phyloP scores from a whole-genome alignment of 1,140 invertebrate species.

The Heliconius congener region DNA sequence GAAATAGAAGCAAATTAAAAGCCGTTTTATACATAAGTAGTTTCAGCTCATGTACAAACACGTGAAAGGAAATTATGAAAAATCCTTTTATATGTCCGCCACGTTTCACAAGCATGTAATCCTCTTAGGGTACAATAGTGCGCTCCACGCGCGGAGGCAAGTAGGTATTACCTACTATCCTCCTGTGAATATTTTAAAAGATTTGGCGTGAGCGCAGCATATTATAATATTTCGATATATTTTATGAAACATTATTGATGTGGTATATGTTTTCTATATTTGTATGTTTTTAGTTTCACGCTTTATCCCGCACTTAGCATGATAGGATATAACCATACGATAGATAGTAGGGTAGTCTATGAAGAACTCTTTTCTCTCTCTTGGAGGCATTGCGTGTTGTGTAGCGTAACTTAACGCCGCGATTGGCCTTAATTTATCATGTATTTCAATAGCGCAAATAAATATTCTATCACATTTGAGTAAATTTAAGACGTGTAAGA shows the following conservation, averaged over 20 bases:
- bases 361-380: no score
- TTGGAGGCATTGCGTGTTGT: not conserved
- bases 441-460: not conserved
- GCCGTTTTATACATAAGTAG: conserved; percentile 17
- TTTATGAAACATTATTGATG: not conserved
- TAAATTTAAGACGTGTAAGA: no score
- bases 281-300: not conserved
- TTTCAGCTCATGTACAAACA: conserved; percentile 15
- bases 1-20: conserved; percentile 15
- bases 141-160: conserved; percentile 23
- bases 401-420: no score
- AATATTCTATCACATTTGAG: no score
- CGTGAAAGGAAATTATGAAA: conserved; percentile 29
- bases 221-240: conserved; percentile 1
- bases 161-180: conserved; percentile 12
- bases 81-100: conserved; percentile 33
- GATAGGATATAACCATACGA: not conserved
- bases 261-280: not conserved
- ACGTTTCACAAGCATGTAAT: conserved; percentile 28
- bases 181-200: not conserved
- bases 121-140: conserved; percentile 33
- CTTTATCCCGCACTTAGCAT: not conserved
- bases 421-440: no score
- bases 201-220: not conserved
- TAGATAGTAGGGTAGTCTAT: no score